Evolutionary conservation across 2,888 invertebrate genomes (phyloP), one percentile per base, ranked within the genome.

Genomic region (Phyllotreta striolata): DNA sequence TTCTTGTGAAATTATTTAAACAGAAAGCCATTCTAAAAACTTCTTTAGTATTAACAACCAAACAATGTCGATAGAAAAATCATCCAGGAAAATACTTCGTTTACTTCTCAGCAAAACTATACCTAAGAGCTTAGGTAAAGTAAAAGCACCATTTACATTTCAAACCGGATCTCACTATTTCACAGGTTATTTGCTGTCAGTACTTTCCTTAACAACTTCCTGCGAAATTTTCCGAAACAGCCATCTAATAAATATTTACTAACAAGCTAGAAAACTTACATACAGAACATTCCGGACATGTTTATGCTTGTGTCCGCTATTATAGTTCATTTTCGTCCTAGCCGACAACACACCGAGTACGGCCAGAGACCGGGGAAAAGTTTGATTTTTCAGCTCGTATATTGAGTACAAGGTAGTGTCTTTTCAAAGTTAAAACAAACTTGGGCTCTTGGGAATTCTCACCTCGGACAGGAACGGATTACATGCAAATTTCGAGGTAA

Each of bases 371-470:
- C 58, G 60, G 62, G 49, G 66, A 66, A 67, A 69, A 69, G 64
- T 69, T 69, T 67, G 69, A 69, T 69, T 67, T 67, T 67, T 67
- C 66, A 61, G 62, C 58, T 64, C 66, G 63, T 68, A 68, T 68
- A 68, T 68, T 62, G 66, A 63, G 62, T 61, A 66, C 66, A 66
- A 59, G 64, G 56, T 57, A 6, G 66, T 59, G 63, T 55, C 62
- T 61, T 63, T 52, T 49, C 47, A 58, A 64, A 56, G 40, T 39
- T 52, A 39, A 49, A 35, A 49, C 57, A 57, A 58, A 49, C 54
- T 58, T 46, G 12, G 12, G 13, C 55, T 9, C 61, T 46, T 38
- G 47, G 55, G 55, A 10, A 46, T 55, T 46, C 39, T 41, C 35
- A 38, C 43, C 24, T 39, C n/a, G n/a, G 4, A 24, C 34, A 55